These are phyloP conservation scores for Phalacrocorax aristotelis DNA, from an alignment of 2,113 vertebrate species.

Conservation along the genomic window DNA sequence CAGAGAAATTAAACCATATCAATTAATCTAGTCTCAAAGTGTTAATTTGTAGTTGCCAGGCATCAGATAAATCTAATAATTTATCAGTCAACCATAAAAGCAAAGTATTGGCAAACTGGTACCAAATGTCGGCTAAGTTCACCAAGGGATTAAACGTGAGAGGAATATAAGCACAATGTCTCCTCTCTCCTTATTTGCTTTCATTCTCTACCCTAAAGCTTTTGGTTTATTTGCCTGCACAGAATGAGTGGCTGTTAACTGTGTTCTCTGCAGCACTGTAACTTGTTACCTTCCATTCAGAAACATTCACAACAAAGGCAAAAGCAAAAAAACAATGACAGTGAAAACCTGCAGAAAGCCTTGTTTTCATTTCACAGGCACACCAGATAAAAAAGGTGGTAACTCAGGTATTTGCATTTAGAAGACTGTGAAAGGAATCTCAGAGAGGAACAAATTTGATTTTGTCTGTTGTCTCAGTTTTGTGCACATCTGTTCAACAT, in stretches of 20 bases:
- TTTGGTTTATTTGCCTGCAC: not conserved
- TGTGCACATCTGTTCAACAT: not conserved
- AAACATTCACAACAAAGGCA: not conserved
- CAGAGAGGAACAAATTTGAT: not conserved
- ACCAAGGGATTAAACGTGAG: not conserved
- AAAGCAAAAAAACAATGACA: not conserved
- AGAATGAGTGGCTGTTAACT: not conserved
- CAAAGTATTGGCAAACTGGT: not conserved
- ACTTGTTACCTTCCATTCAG: not conserved
- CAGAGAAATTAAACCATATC: not conserved
- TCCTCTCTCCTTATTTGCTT: not conserved
- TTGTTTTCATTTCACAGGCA: not conserved
- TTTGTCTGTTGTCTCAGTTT: not conserved
- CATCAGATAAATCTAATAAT: not conserved
- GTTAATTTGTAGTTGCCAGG: not conserved
- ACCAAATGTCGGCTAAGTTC: not conserved
- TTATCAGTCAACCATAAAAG: not conserved
- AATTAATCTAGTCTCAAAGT: not conserved
- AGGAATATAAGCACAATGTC: not conserved
- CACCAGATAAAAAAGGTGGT: not conserved
- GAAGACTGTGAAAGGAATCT: not conserved
- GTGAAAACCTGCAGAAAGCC: not conserved
- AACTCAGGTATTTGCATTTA: not conserved
- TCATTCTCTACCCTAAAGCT: not conserved
- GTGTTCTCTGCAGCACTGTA: not conserved